A percentile compares a stretch with the other conserved stretches of the same genome.
These are phyloP conservation scores for Diprion similis DNA, from an alignment of 1,140 invertebrate genomes.

Conservation along the genomic window DNA sequence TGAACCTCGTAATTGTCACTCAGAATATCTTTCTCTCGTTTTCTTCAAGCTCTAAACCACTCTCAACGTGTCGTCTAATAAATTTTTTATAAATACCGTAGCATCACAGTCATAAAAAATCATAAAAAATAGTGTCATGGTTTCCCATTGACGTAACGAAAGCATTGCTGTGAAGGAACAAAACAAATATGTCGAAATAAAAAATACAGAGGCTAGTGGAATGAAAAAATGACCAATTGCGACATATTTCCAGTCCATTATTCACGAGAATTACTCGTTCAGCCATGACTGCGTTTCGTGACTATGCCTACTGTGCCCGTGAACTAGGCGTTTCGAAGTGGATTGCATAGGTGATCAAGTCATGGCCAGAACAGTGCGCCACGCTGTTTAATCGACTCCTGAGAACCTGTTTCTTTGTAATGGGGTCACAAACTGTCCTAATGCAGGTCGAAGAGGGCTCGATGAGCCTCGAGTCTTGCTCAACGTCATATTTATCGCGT, in stretches of 20 bases:
- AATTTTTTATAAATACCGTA: neutral
- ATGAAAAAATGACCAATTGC: too few relatives aligned
- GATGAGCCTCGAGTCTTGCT: neutral
- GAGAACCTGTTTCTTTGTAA: neutral
- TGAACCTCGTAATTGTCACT: neutral
- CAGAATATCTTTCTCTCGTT: neutral
- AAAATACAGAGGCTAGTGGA: too few relatives aligned
- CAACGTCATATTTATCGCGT: neutral
- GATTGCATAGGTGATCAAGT: neutral
- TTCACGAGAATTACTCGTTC: neutral
- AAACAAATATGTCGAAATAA: neutral
- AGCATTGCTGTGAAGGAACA: neutral
- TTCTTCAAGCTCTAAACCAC: neutral
- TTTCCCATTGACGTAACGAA: neutral
- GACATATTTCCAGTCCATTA: too few relatives aligned
- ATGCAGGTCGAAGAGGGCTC: neutral
- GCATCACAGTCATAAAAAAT: neutral
- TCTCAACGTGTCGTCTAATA: neutral
- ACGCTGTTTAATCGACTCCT: neutral
- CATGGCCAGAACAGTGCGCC: neutral
- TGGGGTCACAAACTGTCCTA: neutral
- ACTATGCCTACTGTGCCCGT: neutral
- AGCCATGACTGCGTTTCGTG: conserved; percentile 2
- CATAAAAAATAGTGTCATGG: neutral
- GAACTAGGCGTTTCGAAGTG: too few relatives aligned